Conservation (phyloP, 2,113 vertebrate species). For the Bufo gargarizans region DNA sequence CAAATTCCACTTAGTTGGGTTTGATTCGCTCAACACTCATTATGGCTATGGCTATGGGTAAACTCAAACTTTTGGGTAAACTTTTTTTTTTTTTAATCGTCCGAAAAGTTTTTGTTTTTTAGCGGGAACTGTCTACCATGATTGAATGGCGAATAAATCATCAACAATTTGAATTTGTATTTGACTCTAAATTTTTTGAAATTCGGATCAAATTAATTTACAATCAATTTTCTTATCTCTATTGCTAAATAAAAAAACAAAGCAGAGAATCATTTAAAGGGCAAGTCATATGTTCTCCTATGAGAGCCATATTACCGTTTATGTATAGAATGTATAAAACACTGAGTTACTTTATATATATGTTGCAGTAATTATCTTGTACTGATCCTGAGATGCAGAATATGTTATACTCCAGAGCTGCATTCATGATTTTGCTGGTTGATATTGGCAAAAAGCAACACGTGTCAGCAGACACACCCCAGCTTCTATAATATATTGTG, state of each 20-base stretch:
- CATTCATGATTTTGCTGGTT: neutral
- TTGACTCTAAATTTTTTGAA: too few relatives aligned
- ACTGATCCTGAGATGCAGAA: neutral
- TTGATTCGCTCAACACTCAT: too few relatives aligned
- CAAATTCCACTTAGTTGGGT: too few relatives aligned
- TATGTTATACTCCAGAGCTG: neutral
- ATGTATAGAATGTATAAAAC: neutral
- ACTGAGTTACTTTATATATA: neutral
- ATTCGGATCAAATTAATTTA: too few relatives aligned
- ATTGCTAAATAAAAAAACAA: neutral
- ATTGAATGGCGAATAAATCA: too few relatives aligned
- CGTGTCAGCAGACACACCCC: neutral
- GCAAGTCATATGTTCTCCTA: neutral
- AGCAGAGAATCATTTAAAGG: neutral
- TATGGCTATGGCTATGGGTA: too few relatives aligned
- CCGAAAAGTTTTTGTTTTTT: too few relatives aligned
- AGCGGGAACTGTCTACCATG: too few relatives aligned
- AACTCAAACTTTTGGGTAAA: too few relatives aligned
- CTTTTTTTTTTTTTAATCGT: too few relatives aligned
- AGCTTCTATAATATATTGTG: neutral
- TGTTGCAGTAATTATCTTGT: neutral
- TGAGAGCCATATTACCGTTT: neutral
- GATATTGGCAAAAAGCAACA: neutral
- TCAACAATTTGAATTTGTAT: too few relatives aligned
- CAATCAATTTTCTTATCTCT: neutral